Conservation (phyloP, 2,113 vertebrate genomes). For the Nerophis ophidion region DNA sequence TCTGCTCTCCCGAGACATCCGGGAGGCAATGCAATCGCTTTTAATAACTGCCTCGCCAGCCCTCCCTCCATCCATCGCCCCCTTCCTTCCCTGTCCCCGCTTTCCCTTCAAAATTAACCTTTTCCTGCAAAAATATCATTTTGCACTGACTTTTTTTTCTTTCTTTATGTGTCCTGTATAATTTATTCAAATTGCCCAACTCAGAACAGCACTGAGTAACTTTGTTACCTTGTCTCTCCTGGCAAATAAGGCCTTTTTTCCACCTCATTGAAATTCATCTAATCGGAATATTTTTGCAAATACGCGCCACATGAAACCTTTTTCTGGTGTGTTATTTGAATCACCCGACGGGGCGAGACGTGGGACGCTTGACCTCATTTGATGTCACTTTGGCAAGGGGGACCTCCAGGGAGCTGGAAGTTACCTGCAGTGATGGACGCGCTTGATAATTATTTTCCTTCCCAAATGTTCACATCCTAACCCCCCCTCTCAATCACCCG, state of each 20-base stretch:
- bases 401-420: constrained; percentile 24
- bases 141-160: constrained; percentile 85
- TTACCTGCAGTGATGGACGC: constrained; percentile 66
- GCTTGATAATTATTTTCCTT: constrained; percentile 60
- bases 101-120: constrained; percentile 99
- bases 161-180: constrained; percentile 73
- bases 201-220: constrained; percentile 95
- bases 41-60: constrained; percentile 97
- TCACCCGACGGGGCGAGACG: constrained; percentile 87
- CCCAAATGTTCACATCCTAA: constrained; percentile 66
- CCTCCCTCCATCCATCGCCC: constrained; percentile 36
- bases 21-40: constrained; percentile 99
- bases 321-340: constrained; percentile 82
- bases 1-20: constrained; percentile 99
- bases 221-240: constrained; percentile 94
- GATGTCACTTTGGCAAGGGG: constrained; percentile 48
- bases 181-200: constrained; percentile 99
- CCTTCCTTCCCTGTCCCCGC: constrained; percentile 85
- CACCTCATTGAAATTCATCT: constrained; percentile 99
- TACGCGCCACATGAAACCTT: constrained; percentile 91
- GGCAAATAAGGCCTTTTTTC: constrained; percentile 86
- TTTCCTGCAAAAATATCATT: constrained; percentile 99
- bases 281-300: constrained; percentile 97
- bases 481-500: constrained; percentile 67
- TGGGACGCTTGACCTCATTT: constrained; percentile 88